Conservation (phyloP, 2,888 invertebrate species). For the Labia minor region DNA sequence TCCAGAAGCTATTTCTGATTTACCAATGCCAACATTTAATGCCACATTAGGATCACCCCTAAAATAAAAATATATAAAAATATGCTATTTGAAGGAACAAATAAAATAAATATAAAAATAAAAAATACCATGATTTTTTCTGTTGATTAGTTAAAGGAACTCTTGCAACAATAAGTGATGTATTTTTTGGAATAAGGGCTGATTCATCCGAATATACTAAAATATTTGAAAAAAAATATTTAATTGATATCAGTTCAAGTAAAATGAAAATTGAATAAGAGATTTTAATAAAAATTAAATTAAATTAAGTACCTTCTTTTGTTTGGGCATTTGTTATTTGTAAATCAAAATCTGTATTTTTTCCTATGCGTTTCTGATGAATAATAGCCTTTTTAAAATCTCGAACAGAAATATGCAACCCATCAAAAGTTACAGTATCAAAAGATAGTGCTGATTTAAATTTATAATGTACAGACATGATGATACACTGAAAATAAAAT, state of each 20-base stretch:
- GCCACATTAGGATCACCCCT: background rate
- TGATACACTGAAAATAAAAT: background rate
- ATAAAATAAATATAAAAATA: no score
- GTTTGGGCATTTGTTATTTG: conserved; percentile 95
- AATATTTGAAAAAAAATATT: background rate
- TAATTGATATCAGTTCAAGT: no score
- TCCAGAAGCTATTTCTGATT: background rate
- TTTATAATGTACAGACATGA: conserved; percentile 95
- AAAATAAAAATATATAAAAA: background rate
- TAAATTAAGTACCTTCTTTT: conserved; percentile 71
- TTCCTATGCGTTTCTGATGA: conserved; percentile 88
- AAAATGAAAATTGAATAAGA: no score
- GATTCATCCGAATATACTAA: conserved; percentile 84
- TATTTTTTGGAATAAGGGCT: conserved; percentile 90
- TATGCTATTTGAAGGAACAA: conserved; percentile 15
- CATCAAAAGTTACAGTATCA: conserved; percentile 95
- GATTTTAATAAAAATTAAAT: no score
- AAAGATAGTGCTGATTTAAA: conserved; percentile 94
- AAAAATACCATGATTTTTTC: conserved; percentile 48
- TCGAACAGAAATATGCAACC: conserved; percentile 86
- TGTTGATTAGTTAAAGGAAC: conserved; percentile 73
- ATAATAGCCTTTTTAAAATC: conserved; percentile 92
- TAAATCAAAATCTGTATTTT: conserved; percentile 88
- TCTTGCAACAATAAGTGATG: conserved; percentile 87
- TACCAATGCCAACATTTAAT: background rate